phyloP scores from a whole-genome alignment of 2,113 vertebrate genomes.

The Rhinolophus ferrumequinum region DNA sequence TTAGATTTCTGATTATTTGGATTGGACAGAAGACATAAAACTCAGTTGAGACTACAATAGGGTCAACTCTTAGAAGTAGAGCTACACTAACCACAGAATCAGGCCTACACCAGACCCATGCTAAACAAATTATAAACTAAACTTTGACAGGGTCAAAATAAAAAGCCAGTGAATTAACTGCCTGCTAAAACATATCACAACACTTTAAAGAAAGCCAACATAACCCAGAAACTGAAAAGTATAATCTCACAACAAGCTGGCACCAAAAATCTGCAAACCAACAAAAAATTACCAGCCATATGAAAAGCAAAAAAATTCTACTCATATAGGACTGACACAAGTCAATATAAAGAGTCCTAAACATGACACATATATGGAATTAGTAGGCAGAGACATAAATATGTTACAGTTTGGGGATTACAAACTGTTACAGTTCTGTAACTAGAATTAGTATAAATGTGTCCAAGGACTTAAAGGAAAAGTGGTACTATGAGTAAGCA shows the following conservation, averaged over 20 bases:
- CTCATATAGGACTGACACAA: neutral
- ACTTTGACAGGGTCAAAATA: neutral
- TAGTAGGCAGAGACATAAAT: neutral
- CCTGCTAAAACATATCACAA: neutral
- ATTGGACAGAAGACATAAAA: neutral
- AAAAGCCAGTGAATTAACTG: neutral
- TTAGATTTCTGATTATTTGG: neutral
- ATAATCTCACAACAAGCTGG: neutral
- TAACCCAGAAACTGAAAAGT: neutral
- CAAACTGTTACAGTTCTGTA: too few relatives aligned
- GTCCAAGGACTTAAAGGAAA: neutral
- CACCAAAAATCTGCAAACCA: neutral
- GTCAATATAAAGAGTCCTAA: neutral
- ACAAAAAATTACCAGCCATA: neutral
- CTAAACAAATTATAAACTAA: neutral
- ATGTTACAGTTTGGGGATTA: neutral
- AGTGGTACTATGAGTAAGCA: neutral
- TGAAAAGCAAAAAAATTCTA: neutral
- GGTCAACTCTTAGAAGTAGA: neutral
- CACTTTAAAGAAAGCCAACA: neutral
- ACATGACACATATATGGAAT: neutral
- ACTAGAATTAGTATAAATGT: neutral
- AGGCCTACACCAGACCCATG: neutral
- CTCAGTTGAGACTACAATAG: neutral
- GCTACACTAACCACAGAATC: neutral